Percentiles rank a stretch among this genome's conserved stretches.
Evolutionary conservation across 2,797 vertebrate genomes (phyloP).

Genomic region (Neosilurus mollespiculum): DNA sequence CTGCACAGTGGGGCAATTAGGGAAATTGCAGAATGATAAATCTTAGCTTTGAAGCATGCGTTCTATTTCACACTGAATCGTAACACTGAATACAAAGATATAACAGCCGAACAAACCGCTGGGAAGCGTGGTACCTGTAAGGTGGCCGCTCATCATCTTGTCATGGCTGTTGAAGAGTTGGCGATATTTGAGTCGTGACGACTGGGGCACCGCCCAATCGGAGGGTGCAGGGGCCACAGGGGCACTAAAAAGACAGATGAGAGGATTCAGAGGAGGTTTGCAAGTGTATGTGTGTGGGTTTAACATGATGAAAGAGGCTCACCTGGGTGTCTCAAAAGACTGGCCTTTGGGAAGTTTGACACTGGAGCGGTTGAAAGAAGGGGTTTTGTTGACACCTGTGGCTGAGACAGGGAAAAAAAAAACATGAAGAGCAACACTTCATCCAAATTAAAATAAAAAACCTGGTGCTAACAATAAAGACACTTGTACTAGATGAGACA

Average conservation of each 20-base stretch:
- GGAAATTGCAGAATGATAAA: background rate
- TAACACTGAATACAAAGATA: background rate
- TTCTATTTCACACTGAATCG: background rate
- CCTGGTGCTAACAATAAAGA: background rate
- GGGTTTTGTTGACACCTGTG: slow-evolving; percentile 89
- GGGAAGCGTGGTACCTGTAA: slow-evolving; percentile 81
- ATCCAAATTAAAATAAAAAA: background rate
- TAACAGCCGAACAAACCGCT: background rate
- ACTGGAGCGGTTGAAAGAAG: slow-evolving; percentile 89
- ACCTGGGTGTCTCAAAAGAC: slow-evolving; percentile 89
- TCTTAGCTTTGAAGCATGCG: too few species aligned
- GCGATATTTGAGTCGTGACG: slow-evolving; percentile 93
- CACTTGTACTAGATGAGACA: background rate
- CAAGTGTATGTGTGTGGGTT: background rate
- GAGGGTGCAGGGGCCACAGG: slow-evolving; percentile 65
- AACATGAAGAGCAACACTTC: background rate
- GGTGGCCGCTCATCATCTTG: slow-evolving; percentile 97
- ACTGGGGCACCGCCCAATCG: slow-evolving; percentile 96
- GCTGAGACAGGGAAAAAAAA: slow-evolving; percentile 60
- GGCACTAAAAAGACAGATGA: slow-evolving; percentile 64
- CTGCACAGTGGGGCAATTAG: background rate
- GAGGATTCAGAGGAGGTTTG: background rate
- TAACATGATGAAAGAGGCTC: background rate
- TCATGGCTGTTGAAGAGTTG: slow-evolving; percentile 98
- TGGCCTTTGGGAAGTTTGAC: slow-evolving; percentile 89